Base-by-base conservation (phyloP, 2,113 vertebrate genomes). In the Ancistrus triradiatus region DNA sequence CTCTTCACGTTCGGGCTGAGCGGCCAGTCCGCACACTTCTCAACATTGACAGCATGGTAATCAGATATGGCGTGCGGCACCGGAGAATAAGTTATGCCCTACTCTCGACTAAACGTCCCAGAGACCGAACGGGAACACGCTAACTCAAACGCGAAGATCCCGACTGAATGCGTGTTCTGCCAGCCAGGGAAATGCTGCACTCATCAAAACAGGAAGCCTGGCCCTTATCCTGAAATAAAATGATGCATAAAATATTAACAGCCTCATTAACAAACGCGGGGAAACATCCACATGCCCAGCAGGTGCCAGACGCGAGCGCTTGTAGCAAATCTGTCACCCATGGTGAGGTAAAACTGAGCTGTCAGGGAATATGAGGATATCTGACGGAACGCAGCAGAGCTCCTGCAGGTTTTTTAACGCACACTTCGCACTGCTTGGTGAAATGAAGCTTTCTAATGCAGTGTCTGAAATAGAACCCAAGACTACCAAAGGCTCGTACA, bases 201-300 rank as follows among this genome's bases (percentile, higher is more conserved):
- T 72, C 47, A 56, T 66, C 58, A 66, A 53, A 61, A 73, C 31
- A 33, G 43, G 56, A 59, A 60, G 48, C 46, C 46, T 49, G 63
- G 40, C 35, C 47, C 63, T 49, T 53, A 56, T 37, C 63, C 42
- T 18, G 1, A 56, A 67, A 70, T 46, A 67, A 69, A 70, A 50
- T 18, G 14, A 35, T 50, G 19, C 56, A 69, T 69, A 33, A 66
- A 72, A 69, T 66, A 73, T 73, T 73, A 66, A 69, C 51, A 11
- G 42, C 46, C 63, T 70, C 59, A 24, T 56, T 73, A 67, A 59
- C 33, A 33, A 44, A 43, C 2, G 44, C 5, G 5, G 43, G 44
- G 17, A 43, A 55, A 47, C 33, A 61, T 68, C 53, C 69, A 58
- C 46, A 46, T 49, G 47, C 50, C 38, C 38, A 52, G 68, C 68